Base-by-base conservation (phyloP, 2,888 invertebrate genomes). In the Eupeodes luniger region DNA sequence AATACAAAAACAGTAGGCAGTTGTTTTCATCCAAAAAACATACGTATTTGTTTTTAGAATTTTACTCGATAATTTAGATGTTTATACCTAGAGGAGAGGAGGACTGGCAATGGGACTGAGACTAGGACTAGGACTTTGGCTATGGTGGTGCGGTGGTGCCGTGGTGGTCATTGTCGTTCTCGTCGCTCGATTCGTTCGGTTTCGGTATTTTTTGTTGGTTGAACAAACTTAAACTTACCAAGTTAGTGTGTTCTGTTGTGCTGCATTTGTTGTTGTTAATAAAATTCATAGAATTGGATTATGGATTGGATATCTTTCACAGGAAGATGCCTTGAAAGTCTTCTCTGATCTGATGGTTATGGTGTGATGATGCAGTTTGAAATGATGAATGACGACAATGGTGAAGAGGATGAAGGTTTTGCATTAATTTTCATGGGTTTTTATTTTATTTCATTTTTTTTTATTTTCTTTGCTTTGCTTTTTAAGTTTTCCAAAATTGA, bases 171-270 rank as follows among this genome's bases (percentile, higher is more conserved):
- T 19, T 19, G 19, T 27, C 19, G 44, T 27, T 9, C 2, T 27
- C 27, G 2, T 27, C 27, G 27, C 3, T 27, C 27, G 2, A 3
- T 27, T 27, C 27, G 27, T 27, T 27, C 27, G 27, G n/a, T 16
- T 40, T 62, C 11, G 40, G 10, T 36, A 62, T 16, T 62, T 19
- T 27, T 27, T 27, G 27, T 27, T 40, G 62, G 12, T 47, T 64
- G 64, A 44, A 66, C 27, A 66, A 64, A 55, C 66, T 66, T 66
- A 66, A 64, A 55, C 66, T 66, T 66, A 66, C 66, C 66, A 66
- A 66, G 27, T 66, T 47, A 66, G 66, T 47, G 64, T 27, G 47
- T 64, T 64, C 64, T 19, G 47, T 27, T 9, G 27, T 27, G 27
- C 66, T 66, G 66, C 66, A 66, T 66, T 66, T 64, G 47, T 47